Evolutionary conservation across 2,113 vertebrate species (phyloP).

Genomic region (Sturnira hondurensis): DNA sequence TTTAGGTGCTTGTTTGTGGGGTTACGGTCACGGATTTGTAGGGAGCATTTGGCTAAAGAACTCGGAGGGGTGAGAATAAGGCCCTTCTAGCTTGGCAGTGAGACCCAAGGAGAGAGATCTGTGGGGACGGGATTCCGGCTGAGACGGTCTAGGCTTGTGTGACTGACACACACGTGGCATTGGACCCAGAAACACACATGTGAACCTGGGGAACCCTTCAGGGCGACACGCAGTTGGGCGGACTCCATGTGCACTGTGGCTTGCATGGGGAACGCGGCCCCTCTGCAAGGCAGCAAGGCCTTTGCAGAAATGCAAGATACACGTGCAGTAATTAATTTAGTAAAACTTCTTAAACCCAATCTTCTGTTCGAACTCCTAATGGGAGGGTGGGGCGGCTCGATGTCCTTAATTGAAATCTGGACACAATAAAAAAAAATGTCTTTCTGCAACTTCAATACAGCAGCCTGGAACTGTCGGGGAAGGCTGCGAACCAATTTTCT

Average conservation of each 20-base stretch:
- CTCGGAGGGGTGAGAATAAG: not conserved
- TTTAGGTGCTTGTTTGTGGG: not conserved
- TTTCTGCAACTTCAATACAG: constrained; percentile 70
- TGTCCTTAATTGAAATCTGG: constrained; percentile 73
- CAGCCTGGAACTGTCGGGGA: constrained; percentile 72
- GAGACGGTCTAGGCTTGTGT: not conserved
- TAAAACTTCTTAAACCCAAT: constrained; percentile 73
- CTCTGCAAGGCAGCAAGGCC: constrained; percentile 32
- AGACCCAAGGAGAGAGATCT: not conserved
- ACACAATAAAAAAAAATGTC: constrained; percentile 68
- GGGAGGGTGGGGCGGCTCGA: constrained; percentile 61
- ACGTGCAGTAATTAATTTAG: constrained; percentile 65
- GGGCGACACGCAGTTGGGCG: not conserved
- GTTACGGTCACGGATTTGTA: not conserved
- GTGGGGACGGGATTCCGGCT: not conserved
- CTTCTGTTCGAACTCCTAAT: constrained; percentile 66
- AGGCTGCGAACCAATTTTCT: constrained; percentile 77
- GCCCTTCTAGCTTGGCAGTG: not conserved
- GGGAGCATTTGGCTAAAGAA: not conserved
- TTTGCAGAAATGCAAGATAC: constrained; percentile 56
- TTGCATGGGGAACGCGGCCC: not conserved
- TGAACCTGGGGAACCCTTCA: not conserved
- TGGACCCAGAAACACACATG: not conserved
- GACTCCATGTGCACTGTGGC: not conserved
- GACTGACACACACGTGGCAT: not conserved